These are phyloP conservation scores for Drosophila pectinifera DNA, from an alignment of 1,140 invertebrate species.

Conservation along the genomic window DNA sequence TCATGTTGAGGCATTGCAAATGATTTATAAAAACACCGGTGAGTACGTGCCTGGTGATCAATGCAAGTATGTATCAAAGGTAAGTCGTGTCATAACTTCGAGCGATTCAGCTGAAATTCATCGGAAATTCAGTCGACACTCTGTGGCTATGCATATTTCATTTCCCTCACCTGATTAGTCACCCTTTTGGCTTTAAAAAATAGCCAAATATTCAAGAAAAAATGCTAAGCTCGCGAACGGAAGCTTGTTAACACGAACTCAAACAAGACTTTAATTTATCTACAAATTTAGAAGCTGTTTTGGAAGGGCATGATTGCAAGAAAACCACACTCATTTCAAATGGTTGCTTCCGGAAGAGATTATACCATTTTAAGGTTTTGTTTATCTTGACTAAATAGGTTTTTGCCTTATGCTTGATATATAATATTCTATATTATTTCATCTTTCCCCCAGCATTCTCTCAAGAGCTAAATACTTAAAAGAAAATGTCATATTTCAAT, in stretches of 20 bases:
- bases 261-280: constrained; percentile 21
- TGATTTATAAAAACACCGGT: constrained; percentile 47
- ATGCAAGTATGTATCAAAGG: constrained; percentile 28
- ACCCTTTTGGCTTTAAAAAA: constrained; percentile 13
- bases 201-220: constrained; percentile 8
- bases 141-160: constrained; percentile 19
- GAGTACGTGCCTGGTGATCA: constrained; percentile 64
- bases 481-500: constrained; percentile 11
- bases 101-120: constrained; percentile 56
- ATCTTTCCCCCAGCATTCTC: too few relatives aligned
- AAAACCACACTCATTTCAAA: background rate
- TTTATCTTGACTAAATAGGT: background rate
- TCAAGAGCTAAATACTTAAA: too few relatives aligned
- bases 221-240: constrained; percentile 28
- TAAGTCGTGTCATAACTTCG: constrained; percentile 31
- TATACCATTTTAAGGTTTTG: background rate
- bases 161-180: constrained; percentile 50
- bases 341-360: background rate
- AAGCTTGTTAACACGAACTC: constrained; percentile 41
- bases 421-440: too few relatives aligned
- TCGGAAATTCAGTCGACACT: constrained; percentile 56
- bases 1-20: constrained; percentile 46
- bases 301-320: background rate
- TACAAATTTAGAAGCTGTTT: constrained; percentile 8
- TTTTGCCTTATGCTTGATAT: too few relatives aligned